Percentiles rank a stretch among this genome's conserved stretches.
These are phyloP conservation scores for Ammodytes marinus DNA, from an alignment of 2,113 vertebrate genomes.

Conservation along the genomic window DNA sequence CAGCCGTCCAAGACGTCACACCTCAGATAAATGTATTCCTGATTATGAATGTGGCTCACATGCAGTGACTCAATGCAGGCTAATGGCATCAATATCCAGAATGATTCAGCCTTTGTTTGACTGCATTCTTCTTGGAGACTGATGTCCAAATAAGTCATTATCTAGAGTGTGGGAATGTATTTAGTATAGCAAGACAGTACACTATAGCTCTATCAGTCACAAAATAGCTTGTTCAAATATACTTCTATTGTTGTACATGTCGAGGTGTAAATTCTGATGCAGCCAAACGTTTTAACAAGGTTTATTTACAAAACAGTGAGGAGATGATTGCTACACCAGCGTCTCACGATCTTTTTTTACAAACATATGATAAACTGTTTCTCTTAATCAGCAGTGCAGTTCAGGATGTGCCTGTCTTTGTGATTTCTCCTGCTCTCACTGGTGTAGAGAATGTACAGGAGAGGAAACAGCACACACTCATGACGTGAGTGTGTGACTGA, in stretches of 20 bases:
- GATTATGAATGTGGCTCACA: neutral
- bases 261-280: neutral
- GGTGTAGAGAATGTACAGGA: constrained; percentile 32
- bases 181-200: neutral
- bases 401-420: constrained; percentile 56
- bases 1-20: neutral
- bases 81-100: neutral
- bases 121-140: neutral
- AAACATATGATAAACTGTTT: neutral
- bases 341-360: neutral
- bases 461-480: constrained; percentile 17
- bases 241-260: neutral
- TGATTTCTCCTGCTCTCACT: constrained; percentile 11
- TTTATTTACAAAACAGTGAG: neutral
- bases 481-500: constrained; percentile 16
- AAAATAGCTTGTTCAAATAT: neutral
- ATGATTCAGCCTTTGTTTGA: neutral
- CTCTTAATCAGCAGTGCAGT: constrained; percentile 30
- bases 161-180: neutral
- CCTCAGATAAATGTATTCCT: neutral
- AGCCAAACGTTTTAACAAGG: neutral
- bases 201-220: neutral
- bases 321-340: neutral
- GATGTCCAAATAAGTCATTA: neutral
- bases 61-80: neutral